These are phyloP conservation scores for Apocheima hispidaria DNA, from an alignment of 2,888 invertebrate species.

Conservation along the genomic window DNA sequence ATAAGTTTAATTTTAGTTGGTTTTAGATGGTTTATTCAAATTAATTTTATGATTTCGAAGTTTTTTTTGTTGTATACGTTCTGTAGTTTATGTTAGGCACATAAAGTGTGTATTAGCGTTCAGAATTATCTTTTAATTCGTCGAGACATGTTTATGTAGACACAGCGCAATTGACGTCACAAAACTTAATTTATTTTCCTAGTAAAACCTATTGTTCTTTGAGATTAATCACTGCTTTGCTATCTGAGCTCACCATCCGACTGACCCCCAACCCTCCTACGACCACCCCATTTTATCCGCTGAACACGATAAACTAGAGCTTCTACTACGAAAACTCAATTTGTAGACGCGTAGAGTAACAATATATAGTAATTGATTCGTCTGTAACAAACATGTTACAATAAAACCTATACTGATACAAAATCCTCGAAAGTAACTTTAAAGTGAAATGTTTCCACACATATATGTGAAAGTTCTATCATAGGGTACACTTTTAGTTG, in stretches of 20 bases:
- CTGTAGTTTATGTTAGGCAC: no score
- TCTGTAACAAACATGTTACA: background rate
- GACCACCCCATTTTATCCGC: slow-evolving; percentile 51
- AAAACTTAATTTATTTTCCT: slow-evolving; percentile 4
- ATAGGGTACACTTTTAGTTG: no score
- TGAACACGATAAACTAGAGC: slow-evolving; percentile 52
- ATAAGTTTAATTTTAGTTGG: no score
- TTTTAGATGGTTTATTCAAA: no score
- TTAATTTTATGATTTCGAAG: background rate
- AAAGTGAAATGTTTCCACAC: no score
- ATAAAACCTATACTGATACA: no score
- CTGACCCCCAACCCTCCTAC: slow-evolving; percentile 14
- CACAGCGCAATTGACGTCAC: background rate
- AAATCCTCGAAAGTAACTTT: no score
- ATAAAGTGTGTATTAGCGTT: no score
- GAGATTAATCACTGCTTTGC: slow-evolving; percentile 20
- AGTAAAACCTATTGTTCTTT: slow-evolving; percentile 12
- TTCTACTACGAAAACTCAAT: slow-evolving; percentile 39
- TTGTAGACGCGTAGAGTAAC: background rate
- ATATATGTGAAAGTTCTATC: no score
- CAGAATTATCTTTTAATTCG: background rate
- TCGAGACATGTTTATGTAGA: background rate
- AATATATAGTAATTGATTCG: background rate
- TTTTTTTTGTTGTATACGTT: background rate
- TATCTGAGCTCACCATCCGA: slow-evolving; percentile 22